phyloP scores from a whole-genome alignment of 2,888 invertebrate species.

The Lithophane semibrunnea region DNA sequence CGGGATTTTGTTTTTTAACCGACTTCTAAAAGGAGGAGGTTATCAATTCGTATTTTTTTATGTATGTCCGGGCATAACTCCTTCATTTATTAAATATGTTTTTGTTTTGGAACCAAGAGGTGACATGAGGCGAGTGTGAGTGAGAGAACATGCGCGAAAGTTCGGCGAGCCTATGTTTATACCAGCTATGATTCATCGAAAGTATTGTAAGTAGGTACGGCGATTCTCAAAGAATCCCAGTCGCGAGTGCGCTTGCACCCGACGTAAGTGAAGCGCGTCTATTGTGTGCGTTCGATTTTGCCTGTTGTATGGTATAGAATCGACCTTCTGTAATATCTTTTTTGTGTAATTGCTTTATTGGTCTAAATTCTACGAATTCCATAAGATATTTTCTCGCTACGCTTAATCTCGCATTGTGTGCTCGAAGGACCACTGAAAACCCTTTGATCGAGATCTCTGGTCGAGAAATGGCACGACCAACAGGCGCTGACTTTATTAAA shows the following conservation, averaged over 20 bases:
- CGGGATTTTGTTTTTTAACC: no score
- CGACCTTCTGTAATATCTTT: not conserved
- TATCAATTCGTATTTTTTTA: no score
- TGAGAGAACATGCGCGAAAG: no score
- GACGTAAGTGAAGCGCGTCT: not conserved
- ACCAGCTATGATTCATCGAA: no score
- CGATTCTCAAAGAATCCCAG: not conserved
- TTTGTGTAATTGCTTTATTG: slow-evolving; percentile 47
- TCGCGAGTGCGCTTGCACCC: not conserved
- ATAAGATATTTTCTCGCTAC: slow-evolving; percentile 53
- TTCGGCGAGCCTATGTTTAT: no score
- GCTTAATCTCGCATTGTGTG: slow-evolving; percentile 55
- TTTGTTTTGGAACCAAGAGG: no score
- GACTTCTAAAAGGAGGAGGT: no score
- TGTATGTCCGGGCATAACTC: no score
- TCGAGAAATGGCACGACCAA: slow-evolving; percentile 46
- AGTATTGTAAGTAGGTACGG: no score
- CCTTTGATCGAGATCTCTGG: slow-evolving; percentile 50
- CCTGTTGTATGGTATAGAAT: not conserved
- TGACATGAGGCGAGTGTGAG: no score
- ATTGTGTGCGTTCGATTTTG: not conserved
- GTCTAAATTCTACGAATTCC: slow-evolving; percentile 56
- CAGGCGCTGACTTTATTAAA: slow-evolving; percentile 23
- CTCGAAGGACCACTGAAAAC: slow-evolving; percentile 46
- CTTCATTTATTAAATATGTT: no score